Percentiles rank a stretch among this genome's conserved stretches.
phyloP scores from a whole-genome alignment of 2,888 invertebrate genomes.

The Drosophila formosana region DNA sequence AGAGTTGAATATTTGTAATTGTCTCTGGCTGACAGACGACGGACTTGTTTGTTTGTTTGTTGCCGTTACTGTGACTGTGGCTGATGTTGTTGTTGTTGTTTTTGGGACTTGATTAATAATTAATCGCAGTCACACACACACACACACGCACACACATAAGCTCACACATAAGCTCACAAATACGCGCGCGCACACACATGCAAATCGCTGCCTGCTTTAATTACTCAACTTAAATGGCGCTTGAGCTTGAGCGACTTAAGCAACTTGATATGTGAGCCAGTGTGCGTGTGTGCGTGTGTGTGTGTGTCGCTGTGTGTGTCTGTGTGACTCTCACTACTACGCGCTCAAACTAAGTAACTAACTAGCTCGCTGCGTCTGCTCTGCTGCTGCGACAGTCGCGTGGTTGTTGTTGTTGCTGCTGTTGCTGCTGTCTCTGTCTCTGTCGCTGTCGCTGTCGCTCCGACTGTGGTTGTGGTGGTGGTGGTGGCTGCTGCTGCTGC shows the following conservation, averaged over 20 bases:
- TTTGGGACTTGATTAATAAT: constrained; percentile 79
- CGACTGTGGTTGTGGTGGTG: constrained; percentile 16
- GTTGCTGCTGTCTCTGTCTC: constrained; percentile 15
- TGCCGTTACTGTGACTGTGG: constrained; percentile 42
- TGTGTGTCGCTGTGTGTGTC: constrained; percentile 37
- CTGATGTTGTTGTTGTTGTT: constrained; percentile 51
- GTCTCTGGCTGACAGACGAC: constrained; percentile 67
- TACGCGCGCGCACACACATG: constrained; percentile 44
- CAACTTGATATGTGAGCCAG: constrained; percentile 66
- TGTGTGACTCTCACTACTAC: constrained; percentile 74
- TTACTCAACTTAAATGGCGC: constrained; percentile 82
- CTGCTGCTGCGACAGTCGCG: constrained; percentile 18
- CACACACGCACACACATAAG: constrained; percentile 18
- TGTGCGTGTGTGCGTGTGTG: constrained; percentile 26
- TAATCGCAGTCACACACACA: constrained; percentile 66
- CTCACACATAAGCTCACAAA: constrained; percentile 5
- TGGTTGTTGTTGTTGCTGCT: constrained; percentile 22
- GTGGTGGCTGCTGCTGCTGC: constrained; percentile 22
- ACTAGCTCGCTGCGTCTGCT: constrained; percentile 62
- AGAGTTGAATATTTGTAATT: constrained; percentile 69
- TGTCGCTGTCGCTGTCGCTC: constrained; percentile 12
- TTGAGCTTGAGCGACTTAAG: constrained; percentile 78
- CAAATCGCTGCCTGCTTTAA: constrained; percentile 75
- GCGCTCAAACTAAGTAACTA: constrained; percentile 74
- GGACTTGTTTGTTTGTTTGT: constrained; percentile 75